Base-by-base conservation (phyloP, 2,113 vertebrate species). In the Poeciliopsis occidentalis region DNA sequence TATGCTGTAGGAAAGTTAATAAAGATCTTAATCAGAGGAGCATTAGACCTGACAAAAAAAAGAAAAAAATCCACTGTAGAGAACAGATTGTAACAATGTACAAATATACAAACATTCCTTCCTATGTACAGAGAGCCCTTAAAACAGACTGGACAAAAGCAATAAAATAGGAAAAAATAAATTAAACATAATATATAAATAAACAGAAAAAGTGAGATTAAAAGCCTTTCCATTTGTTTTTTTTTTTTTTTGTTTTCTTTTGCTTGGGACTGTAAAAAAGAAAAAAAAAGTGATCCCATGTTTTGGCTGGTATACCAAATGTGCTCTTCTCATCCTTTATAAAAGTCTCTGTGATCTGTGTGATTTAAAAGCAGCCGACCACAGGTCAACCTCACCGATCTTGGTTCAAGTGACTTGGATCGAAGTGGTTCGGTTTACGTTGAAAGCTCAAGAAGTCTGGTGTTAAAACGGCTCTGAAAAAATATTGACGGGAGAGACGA, bases 381-480 rank as follows among this genome's bases (percentile, higher is more conserved):
- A 69, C 76, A 57, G 47, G 69, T 82, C 75, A 71, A 37, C 75
- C 47, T 26, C 13, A 66, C 51, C 60, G 22, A 65, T 76, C 57
- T 29, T 34, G 72, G 68, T 84, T 67, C 71, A 73, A 76, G 76
- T 71, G 79, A 73, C 70, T 64, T 76, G 81, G 80, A 79, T 82
- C 29, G 61, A 41, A 78, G 22, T 24, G 24, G 44, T 64, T 71
- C 73, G 62, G 65, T 63, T 71, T n/a, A 76, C 75, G 80, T 74
- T 41, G 51, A 75, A 64, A 65, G 63, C 47, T 83, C 66, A 60
- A 61, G 76, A 30, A 73, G 79, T 71, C 57, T 68, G 73, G 67
- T 86, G 82, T 82, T 88, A 87, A 90, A 90, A 90, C 64, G 80
- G 78, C 78, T 85, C 86, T 87, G 75, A 67, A 76, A 71, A 51